phyloP scores from a whole-genome alignment of 2,113 vertebrate genomes.

The Miniopterus natalensis region DNA sequence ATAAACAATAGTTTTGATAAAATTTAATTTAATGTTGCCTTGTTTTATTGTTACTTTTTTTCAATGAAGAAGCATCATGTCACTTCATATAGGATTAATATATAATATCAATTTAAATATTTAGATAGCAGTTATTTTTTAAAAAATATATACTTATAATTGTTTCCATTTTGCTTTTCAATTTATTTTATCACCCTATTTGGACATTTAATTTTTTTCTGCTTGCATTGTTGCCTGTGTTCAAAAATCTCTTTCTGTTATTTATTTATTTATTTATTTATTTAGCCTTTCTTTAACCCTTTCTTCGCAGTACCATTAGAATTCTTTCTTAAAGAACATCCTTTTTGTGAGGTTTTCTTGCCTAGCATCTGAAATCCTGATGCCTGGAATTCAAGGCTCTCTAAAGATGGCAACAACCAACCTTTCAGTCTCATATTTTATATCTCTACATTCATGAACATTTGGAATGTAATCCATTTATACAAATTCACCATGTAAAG shows the following conservation, averaged over 20 bases:
- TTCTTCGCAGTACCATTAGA: not conserved
- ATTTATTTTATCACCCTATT: not conserved
- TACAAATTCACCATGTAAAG: not conserved
- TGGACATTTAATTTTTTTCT: not conserved
- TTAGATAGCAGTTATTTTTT: not conserved
- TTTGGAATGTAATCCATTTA: not conserved
- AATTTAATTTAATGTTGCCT: not conserved
- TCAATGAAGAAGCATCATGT: not conserved
- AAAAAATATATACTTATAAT: not conserved
- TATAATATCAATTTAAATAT: not conserved
- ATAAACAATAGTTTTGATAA: conserved; percentile 5
- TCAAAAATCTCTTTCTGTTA: not conserved
- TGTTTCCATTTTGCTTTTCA: not conserved
- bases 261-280: not conserved
- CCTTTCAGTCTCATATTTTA: not conserved
- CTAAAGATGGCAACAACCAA: not conserved
- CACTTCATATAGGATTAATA: not conserved
- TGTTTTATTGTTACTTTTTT: not conserved
- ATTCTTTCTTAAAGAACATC: not conserved
- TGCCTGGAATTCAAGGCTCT: not conserved
- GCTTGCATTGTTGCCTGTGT: not conserved
- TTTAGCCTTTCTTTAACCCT: not conserved
- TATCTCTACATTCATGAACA: not conserved
- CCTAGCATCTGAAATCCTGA: not conserved
- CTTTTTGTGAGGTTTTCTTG: not conserved